Evolutionary conservation across 2,888 invertebrate genomes (phyloP).

Genomic region (Criorhina ranunculi): DNA sequence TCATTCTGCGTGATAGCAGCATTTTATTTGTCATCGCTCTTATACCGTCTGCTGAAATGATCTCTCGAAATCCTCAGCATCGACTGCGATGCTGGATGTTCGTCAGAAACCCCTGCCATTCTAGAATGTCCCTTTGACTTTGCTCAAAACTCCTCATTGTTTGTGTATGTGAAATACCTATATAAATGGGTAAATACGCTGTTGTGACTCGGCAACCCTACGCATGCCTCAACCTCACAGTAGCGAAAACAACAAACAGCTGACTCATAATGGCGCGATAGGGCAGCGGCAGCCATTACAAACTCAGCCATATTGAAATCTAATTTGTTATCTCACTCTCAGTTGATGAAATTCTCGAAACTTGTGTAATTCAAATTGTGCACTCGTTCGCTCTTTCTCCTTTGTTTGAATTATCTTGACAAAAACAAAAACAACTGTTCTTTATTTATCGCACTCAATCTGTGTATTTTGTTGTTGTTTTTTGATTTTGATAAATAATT

Average conservation of each 20-base stretch:
- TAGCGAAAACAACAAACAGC: slow-evolving; percentile 80
- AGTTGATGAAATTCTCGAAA: slow-evolving; percentile 28
- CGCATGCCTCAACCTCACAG: slow-evolving; percentile 46
- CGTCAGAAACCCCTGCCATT: no score
- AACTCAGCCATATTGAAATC: slow-evolving; percentile 74
- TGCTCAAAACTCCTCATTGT: not conserved
- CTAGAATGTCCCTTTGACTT: not conserved
- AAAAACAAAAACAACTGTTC: not conserved
- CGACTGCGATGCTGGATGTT: no score
- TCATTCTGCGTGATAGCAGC: no score
- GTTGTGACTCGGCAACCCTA: slow-evolving; percentile 79
- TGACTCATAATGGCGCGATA: slow-evolving; percentile 78
- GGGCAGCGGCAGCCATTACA: slow-evolving; percentile 77
- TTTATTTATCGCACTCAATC: slow-evolving; percentile 34
- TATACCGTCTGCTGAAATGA: no score
- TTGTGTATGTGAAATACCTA: slow-evolving; percentile 3
- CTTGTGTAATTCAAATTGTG: slow-evolving; percentile 4
- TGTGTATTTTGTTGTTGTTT: slow-evolving; percentile 39
- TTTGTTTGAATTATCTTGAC: slow-evolving; percentile 17
- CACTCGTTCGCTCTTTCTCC: slow-evolving; percentile 5
- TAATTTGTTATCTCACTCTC: slow-evolving; percentile 40
- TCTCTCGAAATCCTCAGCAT: no score
- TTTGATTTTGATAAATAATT: slow-evolving; percentile 8
- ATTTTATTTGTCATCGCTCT: no score
- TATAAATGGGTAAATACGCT: no score